These are phyloP conservation scores for Pachycephala philippinensis DNA, from an alignment of 2,113 vertebrate genomes.

Conservation along the genomic window DNA sequence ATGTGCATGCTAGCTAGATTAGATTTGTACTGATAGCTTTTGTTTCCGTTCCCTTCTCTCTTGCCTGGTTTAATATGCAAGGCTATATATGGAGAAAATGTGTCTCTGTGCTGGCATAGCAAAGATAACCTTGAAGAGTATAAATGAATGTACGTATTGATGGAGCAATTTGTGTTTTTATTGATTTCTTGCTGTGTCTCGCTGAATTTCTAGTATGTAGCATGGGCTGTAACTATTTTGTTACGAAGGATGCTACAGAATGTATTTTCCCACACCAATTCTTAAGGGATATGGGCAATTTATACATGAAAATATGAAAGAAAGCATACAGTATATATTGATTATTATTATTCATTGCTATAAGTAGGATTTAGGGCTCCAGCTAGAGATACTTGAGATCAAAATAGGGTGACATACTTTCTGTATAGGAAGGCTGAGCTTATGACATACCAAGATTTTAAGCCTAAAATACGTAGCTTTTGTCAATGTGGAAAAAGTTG, in stretches of 20 bases:
- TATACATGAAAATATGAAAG: slow-evolving; percentile 39
- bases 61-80: slow-evolving; percentile 53
- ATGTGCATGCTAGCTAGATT: slow-evolving; percentile 30
- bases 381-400: not conserved
- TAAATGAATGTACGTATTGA: slow-evolving; percentile 74
- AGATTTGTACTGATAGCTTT: slow-evolving; percentile 55
- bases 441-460: not conserved
- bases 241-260: slow-evolving; percentile 53
- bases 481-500: not conserved
- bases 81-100: slow-evolving; percentile 58
- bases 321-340: not conserved
- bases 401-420: not conserved
- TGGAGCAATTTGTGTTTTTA: slow-evolving; percentile 74
- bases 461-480: not conserved
- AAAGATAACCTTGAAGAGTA: slow-evolving; percentile 76
- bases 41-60: slow-evolving; percentile 38
- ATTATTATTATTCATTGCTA: slow-evolving; percentile 44
- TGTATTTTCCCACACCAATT: slow-evolving; percentile 16
- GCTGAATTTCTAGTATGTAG: slow-evolving; percentile 61
- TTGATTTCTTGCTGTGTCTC: slow-evolving; percentile 69
- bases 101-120: slow-evolving; percentile 51
- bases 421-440: not conserved
- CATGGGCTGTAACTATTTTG: slow-evolving; percentile 54
- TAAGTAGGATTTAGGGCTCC: slow-evolving; percentile 19
- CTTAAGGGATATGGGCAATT: slow-evolving; percentile 41